A percentile compares a stretch with the other conserved stretches of the same genome.
phyloP scores from a whole-genome alignment of 2,113 vertebrate species.

The Talpa occidentalis region DNA sequence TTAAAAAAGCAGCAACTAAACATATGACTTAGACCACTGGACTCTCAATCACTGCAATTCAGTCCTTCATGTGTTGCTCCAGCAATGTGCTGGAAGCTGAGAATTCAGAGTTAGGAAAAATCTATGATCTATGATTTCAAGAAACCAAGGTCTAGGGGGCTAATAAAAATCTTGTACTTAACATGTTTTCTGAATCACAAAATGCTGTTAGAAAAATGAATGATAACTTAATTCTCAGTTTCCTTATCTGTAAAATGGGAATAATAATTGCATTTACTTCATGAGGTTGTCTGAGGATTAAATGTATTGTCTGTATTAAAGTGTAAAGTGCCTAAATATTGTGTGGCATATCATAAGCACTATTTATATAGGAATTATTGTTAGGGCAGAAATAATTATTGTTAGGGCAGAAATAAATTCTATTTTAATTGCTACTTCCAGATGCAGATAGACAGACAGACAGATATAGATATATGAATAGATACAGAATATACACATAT shows the following conservation, averaged over 20 bases:
- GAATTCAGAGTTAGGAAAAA: not conserved
- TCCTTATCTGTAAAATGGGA: too few species aligned
- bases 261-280: too few species aligned
- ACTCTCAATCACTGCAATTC: not conserved
- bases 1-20: constrained; percentile 33
- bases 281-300: too few species aligned
- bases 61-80: not conserved
- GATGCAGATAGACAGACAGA: not conserved
- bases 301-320: not conserved
- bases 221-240: constrained; percentile 11
- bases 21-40: not conserved
- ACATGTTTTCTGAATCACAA: constrained; percentile 3
- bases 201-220: not conserved
- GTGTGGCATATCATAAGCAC: not conserved
- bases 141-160: not conserved
- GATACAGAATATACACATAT: not conserved
- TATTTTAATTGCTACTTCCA: too few species aligned
- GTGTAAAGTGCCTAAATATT: not conserved
- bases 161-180: constrained; percentile 10
- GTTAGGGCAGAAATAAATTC: too few species aligned
- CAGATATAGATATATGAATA: not conserved
- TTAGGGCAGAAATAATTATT: too few species aligned
- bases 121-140: not conserved
- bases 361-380: too few species aligned
- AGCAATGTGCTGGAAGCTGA: not conserved